Conservation (phyloP, 2,797 vertebrate genomes). For the Aphelocoma californica region DNA sequence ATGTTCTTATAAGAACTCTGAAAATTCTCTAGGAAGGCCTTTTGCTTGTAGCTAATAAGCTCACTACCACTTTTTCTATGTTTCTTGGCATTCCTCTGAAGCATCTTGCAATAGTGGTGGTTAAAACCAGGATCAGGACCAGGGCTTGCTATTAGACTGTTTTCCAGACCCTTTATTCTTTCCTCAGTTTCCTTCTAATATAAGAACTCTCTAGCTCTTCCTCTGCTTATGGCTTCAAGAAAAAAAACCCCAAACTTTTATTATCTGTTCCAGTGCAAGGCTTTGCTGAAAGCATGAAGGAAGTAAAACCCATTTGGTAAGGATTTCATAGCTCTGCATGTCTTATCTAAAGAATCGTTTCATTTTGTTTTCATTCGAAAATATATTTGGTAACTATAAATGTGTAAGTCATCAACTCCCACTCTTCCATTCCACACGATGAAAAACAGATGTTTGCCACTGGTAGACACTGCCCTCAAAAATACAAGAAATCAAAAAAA, state of each 20-base stretch:
- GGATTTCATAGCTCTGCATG: not conserved
- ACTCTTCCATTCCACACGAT: not conserved
- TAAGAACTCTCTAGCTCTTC: not conserved
- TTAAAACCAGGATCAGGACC: not conserved
- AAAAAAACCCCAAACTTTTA: not conserved
- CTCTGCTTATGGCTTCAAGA: not conserved
- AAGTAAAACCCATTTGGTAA: not conserved
- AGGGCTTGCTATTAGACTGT: not conserved
- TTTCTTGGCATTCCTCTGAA: not conserved
- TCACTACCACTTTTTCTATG: not conserved
- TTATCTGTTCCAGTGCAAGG: not conserved
- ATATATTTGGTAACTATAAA: not conserved
- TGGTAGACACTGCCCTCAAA: not conserved
- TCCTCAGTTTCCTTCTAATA: not conserved
- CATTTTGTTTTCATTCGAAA: not conserved
- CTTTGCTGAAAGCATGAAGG: not conserved
- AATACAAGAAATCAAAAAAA: not conserved
- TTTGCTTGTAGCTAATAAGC: not conserved
- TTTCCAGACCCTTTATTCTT: not conserved
- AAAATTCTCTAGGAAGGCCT: not conserved
- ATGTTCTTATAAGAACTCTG: not conserved
- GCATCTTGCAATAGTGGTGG: not conserved
- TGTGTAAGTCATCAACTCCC: not conserved
- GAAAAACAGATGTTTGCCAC: not conserved
- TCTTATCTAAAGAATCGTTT: not conserved